Base-by-base conservation (phyloP, 2,888 invertebrate species). In the Oligia latruncula region DNA sequence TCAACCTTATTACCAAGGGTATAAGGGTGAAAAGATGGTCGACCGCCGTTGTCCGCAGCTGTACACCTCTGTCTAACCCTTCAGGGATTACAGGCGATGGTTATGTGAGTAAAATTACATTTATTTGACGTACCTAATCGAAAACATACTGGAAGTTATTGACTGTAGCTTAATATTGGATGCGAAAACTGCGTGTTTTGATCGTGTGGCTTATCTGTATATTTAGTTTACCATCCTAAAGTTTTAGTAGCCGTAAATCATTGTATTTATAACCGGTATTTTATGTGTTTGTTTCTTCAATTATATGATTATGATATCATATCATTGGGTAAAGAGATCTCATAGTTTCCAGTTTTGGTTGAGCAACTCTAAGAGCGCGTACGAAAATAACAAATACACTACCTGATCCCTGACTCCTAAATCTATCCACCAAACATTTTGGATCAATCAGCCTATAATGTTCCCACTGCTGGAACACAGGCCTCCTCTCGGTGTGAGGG, bases 181-280 rank as follows among this genome's bases (percentile, higher is more conserved):
- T 58, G 20, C 15, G 60, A 62, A 81, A 68, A 86, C 76, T 67
- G 55, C 64, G 58, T 79, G 72, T 84, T 81, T 58, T 70, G 78
- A 67, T 66, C 74, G 55, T 35, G 46, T 23, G 46, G 75, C 46
- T 74, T 72, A 74, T 65, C 66, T 40, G 29, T 86, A 67, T 77
- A 74, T 84, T 81, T 78, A 80, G 75, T 66, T 72, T 58, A 79
- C 71, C 46, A 71, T 64, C 23, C 58, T 64, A 40, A 40, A n/a
- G 23, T 68, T 76, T 83, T 76, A 82, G 43, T 71, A 58, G 78
- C 65, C 49, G 77, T 86, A 83, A 85, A 85, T 86, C 66, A 78
- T 67, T 64, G 15, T 81, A 81, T 85, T 85, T 76, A 86, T 85
- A 82, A 55, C 73, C 46, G 13, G 40, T 86, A 66, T 78, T 76